phyloP scores from a whole-genome alignment of 2,113 vertebrate genomes.

The Neolamprologus devosi region DNA sequence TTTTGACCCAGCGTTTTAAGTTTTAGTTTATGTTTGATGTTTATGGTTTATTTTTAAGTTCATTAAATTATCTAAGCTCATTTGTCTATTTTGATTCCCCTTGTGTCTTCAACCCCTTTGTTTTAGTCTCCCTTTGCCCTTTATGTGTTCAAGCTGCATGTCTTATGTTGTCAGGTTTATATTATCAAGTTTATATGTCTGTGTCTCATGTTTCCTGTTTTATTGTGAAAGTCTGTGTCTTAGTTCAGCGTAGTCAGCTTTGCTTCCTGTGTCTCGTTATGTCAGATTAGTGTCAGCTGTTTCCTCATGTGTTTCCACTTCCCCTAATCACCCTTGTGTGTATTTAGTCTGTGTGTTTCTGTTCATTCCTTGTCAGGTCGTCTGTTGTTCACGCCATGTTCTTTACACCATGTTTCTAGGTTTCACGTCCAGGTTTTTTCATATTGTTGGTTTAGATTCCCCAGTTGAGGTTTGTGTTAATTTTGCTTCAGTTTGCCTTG shows the following conservation, averaged over 20 bases:
- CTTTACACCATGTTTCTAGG: neutral
- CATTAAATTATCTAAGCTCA: neutral
- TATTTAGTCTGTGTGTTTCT: neutral
- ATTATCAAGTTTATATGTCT: neutral
- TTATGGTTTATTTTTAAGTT: neutral
- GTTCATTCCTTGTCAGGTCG: neutral
- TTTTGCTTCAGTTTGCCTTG: neutral
- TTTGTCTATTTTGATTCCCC: neutral
- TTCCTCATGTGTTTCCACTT: neutral
- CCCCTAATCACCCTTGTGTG: neutral
- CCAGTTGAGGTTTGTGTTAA: neutral
- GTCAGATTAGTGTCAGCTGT: neutral
- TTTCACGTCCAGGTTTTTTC: rapidly evolving
- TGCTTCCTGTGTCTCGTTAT: neutral
- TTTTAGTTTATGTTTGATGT: neutral
- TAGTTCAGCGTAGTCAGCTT: neutral
- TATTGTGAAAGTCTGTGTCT: neutral
- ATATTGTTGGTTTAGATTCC: neutral
- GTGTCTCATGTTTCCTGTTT: neutral
- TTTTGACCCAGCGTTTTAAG: neutral
- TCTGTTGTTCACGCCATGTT: neutral
- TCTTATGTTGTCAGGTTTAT: neutral
- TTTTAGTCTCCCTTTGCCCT: neutral
- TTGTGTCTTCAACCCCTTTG: rapidly evolving
- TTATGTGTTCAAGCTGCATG: neutral